Percentiles rank a stretch among this genome's conserved stretches.
Evolutionary conservation across 2,888 invertebrate genomes (phyloP).

Genomic region (Coelopa pilipes): DNA sequence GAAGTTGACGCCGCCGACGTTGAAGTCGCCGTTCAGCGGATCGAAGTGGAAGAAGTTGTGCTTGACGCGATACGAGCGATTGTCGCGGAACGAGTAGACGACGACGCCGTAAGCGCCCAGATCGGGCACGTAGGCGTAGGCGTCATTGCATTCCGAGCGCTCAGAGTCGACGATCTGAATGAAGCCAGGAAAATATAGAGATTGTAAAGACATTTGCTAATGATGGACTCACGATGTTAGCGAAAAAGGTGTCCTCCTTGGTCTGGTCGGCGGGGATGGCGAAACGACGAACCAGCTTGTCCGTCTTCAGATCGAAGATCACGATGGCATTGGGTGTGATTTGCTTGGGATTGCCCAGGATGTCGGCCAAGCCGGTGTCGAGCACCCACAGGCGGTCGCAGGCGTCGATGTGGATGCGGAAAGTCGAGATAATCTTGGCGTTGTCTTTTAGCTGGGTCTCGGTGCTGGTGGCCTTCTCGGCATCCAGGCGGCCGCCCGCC

Average conservation of each 20-base stretch:
- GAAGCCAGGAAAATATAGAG: constrained; percentile 10
- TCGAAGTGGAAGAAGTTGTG: constrained; percentile 89
- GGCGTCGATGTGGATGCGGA: constrained; percentile 77
- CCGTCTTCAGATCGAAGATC: constrained; percentile 78
- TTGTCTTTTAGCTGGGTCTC: constrained; percentile 69
- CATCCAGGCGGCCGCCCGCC: constrained; percentile 60
- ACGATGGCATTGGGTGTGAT: constrained; percentile 74
- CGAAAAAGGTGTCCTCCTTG: constrained; percentile 82
- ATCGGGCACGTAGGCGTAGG: constrained; percentile 83
- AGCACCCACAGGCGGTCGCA: constrained; percentile 87
- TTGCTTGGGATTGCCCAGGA: constrained; percentile 75
- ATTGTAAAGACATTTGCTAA: background rate
- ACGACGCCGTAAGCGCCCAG: constrained; percentile 80
- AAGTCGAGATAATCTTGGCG: constrained; percentile 77
- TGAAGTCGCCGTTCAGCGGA: constrained; percentile 80
- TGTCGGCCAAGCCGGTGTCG: constrained; percentile 82
- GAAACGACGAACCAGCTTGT: constrained; percentile 76
- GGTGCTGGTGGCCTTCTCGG: constrained; percentile 64
- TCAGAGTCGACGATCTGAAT: constrained; percentile 77
- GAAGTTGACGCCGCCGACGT: constrained; percentile 81
- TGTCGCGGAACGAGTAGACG: constrained; percentile 78
- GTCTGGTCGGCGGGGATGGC: constrained; percentile 75
- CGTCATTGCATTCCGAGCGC: constrained; percentile 77
- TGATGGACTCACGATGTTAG: constrained; percentile 75
- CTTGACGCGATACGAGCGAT: constrained; percentile 81